A percentile compares a stretch with the other conserved stretches of the same genome.
Conservation (phyloP, 2,113 vertebrate species). For the Lagopus muta region DNA sequence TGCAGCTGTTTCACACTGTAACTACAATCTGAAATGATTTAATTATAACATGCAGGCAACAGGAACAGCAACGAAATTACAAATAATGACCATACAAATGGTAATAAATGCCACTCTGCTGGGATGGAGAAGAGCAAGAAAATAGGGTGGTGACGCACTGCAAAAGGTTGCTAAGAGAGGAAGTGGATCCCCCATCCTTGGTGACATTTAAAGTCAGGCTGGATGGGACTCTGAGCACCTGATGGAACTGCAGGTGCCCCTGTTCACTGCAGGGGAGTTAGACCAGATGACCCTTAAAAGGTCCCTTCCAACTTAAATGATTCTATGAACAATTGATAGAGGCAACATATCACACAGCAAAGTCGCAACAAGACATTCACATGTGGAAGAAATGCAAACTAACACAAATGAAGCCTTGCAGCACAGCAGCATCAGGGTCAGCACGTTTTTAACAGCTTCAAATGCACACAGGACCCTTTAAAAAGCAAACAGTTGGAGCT, state of each 20-base stretch:
- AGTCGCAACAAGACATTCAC: not conserved
- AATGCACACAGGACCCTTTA: too few species aligned
- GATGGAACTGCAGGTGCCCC: too few species aligned
- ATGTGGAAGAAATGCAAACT: not conserved
- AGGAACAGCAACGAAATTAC: conserved; percentile 68
- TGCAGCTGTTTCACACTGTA: conserved; percentile 73
- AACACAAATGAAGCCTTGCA: not conserved
- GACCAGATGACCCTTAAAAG: too few species aligned
- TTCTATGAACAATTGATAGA: not conserved
- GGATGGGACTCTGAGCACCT: not conserved
- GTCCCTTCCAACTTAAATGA: too few species aligned
- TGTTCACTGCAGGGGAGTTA: too few species aligned
- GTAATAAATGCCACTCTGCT: conserved; percentile 64
- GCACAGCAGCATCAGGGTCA: not conserved
- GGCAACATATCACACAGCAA: not conserved
- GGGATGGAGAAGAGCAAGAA: conserved; percentile 30
- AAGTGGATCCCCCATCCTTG: not conserved
- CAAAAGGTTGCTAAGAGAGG: not conserved
- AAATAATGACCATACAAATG: conserved; percentile 70
- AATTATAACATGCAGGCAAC: conserved; percentile 71
- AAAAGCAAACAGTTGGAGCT: not conserved
- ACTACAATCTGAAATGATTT: conserved; percentile 69
- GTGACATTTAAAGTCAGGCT: not conserved
- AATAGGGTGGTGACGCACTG: not conserved
- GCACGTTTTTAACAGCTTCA: not conserved